Base-by-base conservation (phyloP, 1,140 invertebrate species). In the Trichoplusia ni region DNA sequence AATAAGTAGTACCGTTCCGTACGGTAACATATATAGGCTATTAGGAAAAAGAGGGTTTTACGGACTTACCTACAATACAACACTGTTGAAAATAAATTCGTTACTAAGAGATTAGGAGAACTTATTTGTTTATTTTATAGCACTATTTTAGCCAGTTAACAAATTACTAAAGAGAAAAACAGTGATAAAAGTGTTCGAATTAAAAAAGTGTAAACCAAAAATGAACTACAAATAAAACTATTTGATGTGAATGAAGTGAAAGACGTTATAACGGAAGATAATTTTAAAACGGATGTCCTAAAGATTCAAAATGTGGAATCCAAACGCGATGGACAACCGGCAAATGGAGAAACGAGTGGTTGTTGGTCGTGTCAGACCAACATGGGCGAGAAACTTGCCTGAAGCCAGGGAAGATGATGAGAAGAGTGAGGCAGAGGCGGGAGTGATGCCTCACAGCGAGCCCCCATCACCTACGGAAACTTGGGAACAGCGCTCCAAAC, bases 381-480 rank as follows among this genome's bases (percentile, higher is more conserved):
- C 86, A 29, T 91, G 90, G 89, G 89, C 89, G 0, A 64, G 85
- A 27, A 89, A 89, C 67, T 76, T 89, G 4, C 86, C 84, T 9
- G 82, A 86, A 25, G 80, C 77, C 0, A 80, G 84, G 35, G 83
- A 88, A 7, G 84, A 89, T 23, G 82, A 85, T 2, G 86, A 89
- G 6, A 85, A 82, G 44, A 79, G 65, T 38, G 82, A 86, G 1
- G 72, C 81, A 63, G 83, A 89, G 40, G 69, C 62, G 18, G 81
- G 80, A 2, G 72, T 80, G 4, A 87, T 86, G 84, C 86, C 85
- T 0, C 84, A 87, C 49, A 85, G 84, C n/a, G 86, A 87, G 19
- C 83, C 81, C 0, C 81, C 81, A 0, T 82, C 82, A 0, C 83
- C 80, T 4, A 80, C 82, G 0, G 82, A 90, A 11, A 74, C 66